These are phyloP conservation scores for Sitta europaea DNA, from an alignment of 2,113 vertebrate genomes.

Conservation along the genomic window DNA sequence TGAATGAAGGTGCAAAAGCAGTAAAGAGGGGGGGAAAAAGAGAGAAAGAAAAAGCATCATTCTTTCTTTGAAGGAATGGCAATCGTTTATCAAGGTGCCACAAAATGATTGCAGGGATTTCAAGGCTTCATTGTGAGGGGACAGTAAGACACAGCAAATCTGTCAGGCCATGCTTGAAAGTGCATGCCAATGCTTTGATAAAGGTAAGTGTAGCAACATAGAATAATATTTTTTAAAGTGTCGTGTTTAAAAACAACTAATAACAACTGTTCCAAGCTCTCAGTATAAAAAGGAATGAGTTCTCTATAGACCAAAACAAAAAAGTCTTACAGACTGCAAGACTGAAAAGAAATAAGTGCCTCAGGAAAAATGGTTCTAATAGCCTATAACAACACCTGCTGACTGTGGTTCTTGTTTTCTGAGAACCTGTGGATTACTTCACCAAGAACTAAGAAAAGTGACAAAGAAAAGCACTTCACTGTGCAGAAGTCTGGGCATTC, in stretches of 20 bases:
- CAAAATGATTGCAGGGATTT: neutral
- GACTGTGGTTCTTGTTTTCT: neutral
- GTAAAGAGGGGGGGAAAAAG: too few species aligned
- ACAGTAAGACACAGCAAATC: neutral
- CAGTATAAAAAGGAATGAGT: fast-evolving
- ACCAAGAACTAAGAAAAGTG: neutral
- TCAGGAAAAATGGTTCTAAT: neutral
- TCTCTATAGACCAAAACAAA: neutral
- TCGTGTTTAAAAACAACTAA: neutral
- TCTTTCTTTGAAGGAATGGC: neutral
- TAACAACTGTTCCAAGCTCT: neutral
- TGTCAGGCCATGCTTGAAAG: neutral
- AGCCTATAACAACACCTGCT: neutral
- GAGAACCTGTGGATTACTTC: neutral
- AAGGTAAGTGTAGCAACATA: neutral
- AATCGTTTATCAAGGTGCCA: neutral
- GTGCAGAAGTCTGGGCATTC: neutral
- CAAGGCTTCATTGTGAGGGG: neutral
- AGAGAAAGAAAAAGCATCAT: neutral
- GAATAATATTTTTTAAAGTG: neutral
- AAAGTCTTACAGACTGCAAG: neutral
- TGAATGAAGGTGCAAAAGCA: neutral
- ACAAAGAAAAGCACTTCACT: neutral
- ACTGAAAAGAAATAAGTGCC: neutral
- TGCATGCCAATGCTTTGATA: neutral